phyloP scores from a whole-genome alignment of 37 sponge, comb jelly and placozoan species.

The Haliclona indistincta region DNA sequence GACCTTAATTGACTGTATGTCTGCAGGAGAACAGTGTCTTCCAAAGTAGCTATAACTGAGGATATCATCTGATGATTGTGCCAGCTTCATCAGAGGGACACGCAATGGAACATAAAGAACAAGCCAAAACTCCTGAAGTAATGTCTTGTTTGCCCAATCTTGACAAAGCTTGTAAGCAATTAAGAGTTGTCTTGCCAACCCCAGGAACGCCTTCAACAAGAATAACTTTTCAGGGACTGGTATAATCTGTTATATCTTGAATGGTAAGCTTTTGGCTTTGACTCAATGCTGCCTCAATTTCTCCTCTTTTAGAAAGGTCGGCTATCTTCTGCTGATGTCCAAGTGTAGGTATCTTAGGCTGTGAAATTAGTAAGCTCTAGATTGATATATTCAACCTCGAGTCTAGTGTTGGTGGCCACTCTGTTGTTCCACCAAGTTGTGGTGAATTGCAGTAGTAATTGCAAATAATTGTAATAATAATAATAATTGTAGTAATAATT shows the following conservation, averaged over 20 bases:
- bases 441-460: neutral
- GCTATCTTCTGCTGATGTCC: neutral
- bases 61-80: slow-evolving; percentile 8
- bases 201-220: slow-evolving; percentile 35
- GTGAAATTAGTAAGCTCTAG: too few relatives aligned
- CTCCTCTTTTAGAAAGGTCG: neutral
- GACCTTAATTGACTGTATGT: neutral
- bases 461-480: too few relatives aligned
- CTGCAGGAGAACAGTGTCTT: neutral
- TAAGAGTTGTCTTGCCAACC: slow-evolving; percentile 37
- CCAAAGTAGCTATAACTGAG: slow-evolving; percentile 3
- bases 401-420: slow-evolving; percentile 28
- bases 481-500: too few relatives aligned
- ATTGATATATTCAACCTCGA: slow-evolving; percentile 28
- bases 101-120: slow-evolving; percentile 21
- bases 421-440: neutral
- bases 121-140: slow-evolving; percentile 1
- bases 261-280: too few relatives aligned
- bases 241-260: slow-evolving; percentile 14
- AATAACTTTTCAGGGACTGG: neutral
- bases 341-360: too few relatives aligned
- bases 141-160: slow-evolving; percentile 16
- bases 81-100: neutral
- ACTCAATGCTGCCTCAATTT: neutral
- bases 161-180: slow-evolving; percentile 16